These are phyloP conservation scores for Prolemur simus DNA, from an alignment of 2,113 vertebrate species.

Conservation along the genomic window DNA sequence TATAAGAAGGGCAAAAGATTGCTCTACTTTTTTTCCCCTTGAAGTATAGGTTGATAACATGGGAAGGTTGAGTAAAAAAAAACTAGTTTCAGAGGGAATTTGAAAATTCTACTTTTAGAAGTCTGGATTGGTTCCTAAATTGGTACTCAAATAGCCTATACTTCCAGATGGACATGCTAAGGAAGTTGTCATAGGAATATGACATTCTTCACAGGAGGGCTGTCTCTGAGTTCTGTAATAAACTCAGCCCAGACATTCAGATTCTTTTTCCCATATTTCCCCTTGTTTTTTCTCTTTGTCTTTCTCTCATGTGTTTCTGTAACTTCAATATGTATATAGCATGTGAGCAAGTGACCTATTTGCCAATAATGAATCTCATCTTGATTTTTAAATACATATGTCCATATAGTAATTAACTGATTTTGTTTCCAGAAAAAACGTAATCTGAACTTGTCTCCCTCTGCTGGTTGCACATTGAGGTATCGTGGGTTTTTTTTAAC, in stretches of 20 bases:
- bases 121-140: conserved; percentile 55
- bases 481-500: conserved; percentile 55
- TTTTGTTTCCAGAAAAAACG: conserved; percentile 75
- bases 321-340: neutral
- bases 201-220: conserved; percentile 15
- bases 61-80: neutral
- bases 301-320: neutral
- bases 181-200: conserved; percentile 48
- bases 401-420: conserved; percentile 62
- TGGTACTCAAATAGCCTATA: conserved; percentile 40
- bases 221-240: neutral
- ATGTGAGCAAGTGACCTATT: neutral
- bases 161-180: conserved; percentile 53
- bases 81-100: conserved; percentile 33
- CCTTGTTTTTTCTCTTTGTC: neutral
- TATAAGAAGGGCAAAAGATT: neutral
- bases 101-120: conserved; percentile 65
- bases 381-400: conserved; percentile 32
- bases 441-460: conserved; percentile 83
- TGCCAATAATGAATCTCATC: conserved; percentile 38
- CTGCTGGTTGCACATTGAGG: conserved; percentile 82
- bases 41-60: conserved; percentile 16
- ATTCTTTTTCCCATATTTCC: neutral
- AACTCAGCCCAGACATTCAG: neutral
- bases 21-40: neutral